phyloP scores from a whole-genome alignment of 1,140 invertebrate genomes.

The Ladona fulva region DNA sequence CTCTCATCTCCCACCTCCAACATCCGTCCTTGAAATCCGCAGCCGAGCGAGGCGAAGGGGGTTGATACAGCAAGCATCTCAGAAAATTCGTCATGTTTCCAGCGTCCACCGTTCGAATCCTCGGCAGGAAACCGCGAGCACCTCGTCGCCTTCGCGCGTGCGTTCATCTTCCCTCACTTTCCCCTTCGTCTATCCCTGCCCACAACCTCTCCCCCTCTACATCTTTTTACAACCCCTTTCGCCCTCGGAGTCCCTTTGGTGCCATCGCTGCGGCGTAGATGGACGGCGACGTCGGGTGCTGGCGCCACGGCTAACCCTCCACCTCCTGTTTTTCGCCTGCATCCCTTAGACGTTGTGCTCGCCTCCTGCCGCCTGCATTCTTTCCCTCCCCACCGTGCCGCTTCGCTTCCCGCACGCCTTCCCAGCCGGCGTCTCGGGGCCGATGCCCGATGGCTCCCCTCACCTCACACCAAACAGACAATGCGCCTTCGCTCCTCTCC shows the following conservation, averaged over 20 bases:
- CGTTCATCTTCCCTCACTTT: neutral
- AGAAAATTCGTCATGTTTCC: too few relatives aligned
- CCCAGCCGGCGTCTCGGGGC: neutral
- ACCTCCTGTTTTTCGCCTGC: neutral
- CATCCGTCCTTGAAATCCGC: too few relatives aligned
- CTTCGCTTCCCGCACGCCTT: neutral
- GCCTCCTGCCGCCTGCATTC: neutral
- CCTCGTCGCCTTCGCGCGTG: too few relatives aligned
- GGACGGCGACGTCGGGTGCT: neutral
- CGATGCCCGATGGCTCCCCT: neutral
- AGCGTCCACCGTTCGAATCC: too few relatives aligned
- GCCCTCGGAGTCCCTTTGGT: neutral
- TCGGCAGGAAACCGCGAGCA: too few relatives aligned
- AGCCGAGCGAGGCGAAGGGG: too few relatives aligned
- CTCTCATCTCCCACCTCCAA: too few relatives aligned
- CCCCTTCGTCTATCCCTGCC: neutral
- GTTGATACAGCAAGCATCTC: too few relatives aligned
- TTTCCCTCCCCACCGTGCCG: neutral
- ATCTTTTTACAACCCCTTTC: neutral
- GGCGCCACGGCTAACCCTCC: neutral
- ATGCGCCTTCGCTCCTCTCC: neutral
- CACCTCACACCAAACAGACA: neutral
- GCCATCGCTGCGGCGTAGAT: neutral
- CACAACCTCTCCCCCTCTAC: neutral
- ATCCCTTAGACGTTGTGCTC: neutral